A percentile compares a stretch with the other conserved stretches of the same genome.
Conservation (phyloP, 1,140 invertebrate species). For the Hesperophylax magnus region DNA sequence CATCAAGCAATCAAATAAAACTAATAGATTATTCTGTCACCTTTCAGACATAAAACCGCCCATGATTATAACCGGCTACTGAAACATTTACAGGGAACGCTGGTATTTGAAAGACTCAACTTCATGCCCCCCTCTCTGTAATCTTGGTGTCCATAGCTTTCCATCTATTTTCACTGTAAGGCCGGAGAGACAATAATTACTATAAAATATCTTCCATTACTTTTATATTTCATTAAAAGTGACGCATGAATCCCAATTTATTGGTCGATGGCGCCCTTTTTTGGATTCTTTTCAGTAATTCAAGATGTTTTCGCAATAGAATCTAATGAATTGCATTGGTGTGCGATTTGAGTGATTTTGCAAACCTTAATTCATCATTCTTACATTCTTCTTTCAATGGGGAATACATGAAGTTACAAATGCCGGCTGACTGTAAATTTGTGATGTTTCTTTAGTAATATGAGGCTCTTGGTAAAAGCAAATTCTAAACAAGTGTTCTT, state of each 20-base stretch:
- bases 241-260: slow-evolving; percentile 31
- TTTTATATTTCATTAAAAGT: slow-evolving; percentile 13
- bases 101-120: slow-evolving; percentile 60
- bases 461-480: slow-evolving; percentile 60
- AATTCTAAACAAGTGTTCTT: slow-evolving; percentile 7
- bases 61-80: slow-evolving; percentile 66
- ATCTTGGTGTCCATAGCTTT: slow-evolving; percentile 63
- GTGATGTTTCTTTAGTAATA: slow-evolving; percentile 68
- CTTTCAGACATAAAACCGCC: slow-evolving; percentile 52
- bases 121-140: slow-evolving; percentile 63
- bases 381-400: slow-evolving; percentile 52
- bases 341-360: slow-evolving; percentile 9
- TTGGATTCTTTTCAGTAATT: not conserved
- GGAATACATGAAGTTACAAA: slow-evolving; percentile 62
- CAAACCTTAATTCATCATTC: slow-evolving; percentile 14
- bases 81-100: slow-evolving; percentile 59
- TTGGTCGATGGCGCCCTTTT: slow-evolving; percentile 33
- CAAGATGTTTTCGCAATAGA: slow-evolving; percentile 15
- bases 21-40: no score
- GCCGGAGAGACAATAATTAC: slow-evolving; percentile 60
- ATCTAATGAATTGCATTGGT: not conserved
- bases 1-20: no score
- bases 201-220: slow-evolving; percentile 7
- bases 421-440: slow-evolving; percentile 45
- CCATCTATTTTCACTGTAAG: slow-evolving; percentile 64